Base-by-base conservation (phyloP, 2,888 invertebrate genomes). In the Eristalis tenax region DNA sequence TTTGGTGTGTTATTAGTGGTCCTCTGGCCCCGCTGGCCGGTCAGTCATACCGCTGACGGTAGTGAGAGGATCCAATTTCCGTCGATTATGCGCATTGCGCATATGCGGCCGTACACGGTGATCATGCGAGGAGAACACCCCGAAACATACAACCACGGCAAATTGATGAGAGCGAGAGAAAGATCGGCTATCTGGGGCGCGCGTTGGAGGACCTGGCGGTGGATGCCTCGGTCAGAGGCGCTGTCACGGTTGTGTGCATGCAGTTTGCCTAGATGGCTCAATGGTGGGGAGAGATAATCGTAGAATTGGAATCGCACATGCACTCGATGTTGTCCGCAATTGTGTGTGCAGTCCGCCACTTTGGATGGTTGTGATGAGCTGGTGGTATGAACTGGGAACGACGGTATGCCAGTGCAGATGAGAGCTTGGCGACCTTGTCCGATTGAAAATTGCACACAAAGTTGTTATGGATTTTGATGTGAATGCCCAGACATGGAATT, bases 21-120 rank as follows among this genome's bases (percentile, higher is more conserved):
- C 64, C 59, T 57, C 64, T 40, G 28, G 32, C 50, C 43, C 23
- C 1, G 15, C 32, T 8, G 11, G 4, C 57, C n/a, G 59, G 28
- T 22, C 18, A 22, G 22, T 15, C 26, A 26, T 56, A 6, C 43
- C 35, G 50, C 40, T 57, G 23, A 50, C 65, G 64, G 79, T 65
- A 76, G 79, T 79, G 74, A 79, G 83, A 73, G 71, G 75, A 87
- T 83, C 83, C 87, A 87, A 83, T 87, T 87, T 83, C 83, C 76
- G 87, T 83, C 83, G 71, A 83, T 83, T 87, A 87, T 83, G 50
- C 69, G 40, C 65, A 79, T 79, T 65, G 75, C 57, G 57, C 75
- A 63, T 66, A 73, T 68, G 85, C 76, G 71, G 63, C 63, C 26
- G 32, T 28, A 71, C 76, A 73, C 80, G 63, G 35, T 68, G 68